Evolutionary conservation across 2,888 invertebrate species (phyloP).

Genomic region (Caenorhabditis panamensis): DNA sequence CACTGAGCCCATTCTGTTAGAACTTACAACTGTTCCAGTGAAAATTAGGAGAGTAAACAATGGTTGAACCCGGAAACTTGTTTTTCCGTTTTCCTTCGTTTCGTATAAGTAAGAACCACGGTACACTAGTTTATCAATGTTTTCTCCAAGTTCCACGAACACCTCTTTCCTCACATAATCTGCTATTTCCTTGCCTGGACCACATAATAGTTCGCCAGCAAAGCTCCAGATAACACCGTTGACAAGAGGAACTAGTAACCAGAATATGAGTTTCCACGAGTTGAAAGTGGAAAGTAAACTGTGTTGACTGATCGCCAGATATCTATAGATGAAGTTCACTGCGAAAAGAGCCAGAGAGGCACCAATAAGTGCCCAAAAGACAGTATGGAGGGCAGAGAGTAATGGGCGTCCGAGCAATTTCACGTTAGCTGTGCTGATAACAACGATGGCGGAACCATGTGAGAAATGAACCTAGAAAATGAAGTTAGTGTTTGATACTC

Average conservation of each 20-base stretch:
- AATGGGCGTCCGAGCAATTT: too few species aligned
- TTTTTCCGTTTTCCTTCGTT: background rate
- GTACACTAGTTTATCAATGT: background rate
- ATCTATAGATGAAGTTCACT: too few species aligned
- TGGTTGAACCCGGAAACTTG: background rate
- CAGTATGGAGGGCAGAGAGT: too few species aligned
- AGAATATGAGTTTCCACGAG: background rate
- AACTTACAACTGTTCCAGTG: background rate
- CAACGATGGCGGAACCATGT: background rate
- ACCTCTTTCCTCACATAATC: background rate
- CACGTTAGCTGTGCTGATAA: background rate
- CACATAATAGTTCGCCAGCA: background rate
- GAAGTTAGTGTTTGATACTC: background rate
- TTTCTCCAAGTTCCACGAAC: background rate
- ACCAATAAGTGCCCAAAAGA: too few species aligned
- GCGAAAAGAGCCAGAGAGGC: too few species aligned
- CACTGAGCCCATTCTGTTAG: too few species aligned
- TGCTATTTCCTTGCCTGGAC: background rate
- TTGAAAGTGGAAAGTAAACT: background rate
- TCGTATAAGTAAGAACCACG: background rate
- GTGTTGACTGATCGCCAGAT: too few species aligned
- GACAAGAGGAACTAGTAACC: background rate
- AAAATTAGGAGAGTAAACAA: background rate
- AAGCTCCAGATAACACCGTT: background rate
- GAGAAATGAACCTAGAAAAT: background rate